Evolutionary conservation across 2,113 vertebrate genomes (phyloP).

Genomic region (Hyla sarda): DNA sequence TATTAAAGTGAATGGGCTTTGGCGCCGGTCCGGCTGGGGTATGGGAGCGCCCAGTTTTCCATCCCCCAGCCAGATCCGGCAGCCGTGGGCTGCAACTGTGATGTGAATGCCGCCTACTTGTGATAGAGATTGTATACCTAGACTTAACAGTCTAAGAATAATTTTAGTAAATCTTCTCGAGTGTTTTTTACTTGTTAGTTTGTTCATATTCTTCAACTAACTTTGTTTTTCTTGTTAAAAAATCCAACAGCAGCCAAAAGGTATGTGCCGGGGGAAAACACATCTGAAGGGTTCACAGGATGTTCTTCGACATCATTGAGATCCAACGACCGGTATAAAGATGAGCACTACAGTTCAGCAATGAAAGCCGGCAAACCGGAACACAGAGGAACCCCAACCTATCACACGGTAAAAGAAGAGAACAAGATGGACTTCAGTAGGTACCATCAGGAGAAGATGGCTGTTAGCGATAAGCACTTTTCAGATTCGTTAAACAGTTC

Average conservation of each 20-base stretch:
- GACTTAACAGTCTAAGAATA: no score
- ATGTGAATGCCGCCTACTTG: no score
- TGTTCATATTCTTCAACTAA: neutral
- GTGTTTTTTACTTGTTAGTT: neutral
- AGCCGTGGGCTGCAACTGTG: no score
- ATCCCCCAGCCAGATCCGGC: no score
- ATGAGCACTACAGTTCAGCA: slow-evolving; percentile 71
- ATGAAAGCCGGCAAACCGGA: slow-evolving; percentile 67
- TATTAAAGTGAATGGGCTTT: no score
- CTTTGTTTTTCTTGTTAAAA: slow-evolving; percentile 47
- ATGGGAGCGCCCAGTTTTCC: no score
- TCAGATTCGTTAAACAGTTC: slow-evolving; percentile 67
- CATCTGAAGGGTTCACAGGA: slow-evolving; percentile 69
- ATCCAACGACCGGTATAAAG: slow-evolving; percentile 74
- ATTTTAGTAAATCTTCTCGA: no score
- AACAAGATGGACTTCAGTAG: slow-evolving; percentile 69
- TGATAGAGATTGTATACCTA: no score
- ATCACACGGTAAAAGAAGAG: slow-evolving; percentile 71
- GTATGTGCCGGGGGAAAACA: slow-evolving; percentile 66
- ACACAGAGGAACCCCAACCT: slow-evolving; percentile 64
- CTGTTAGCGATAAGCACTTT: slow-evolving; percentile 63
- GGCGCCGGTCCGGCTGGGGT: no score
- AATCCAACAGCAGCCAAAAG: slow-evolving; percentile 65
- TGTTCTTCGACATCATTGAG: slow-evolving; percentile 64
- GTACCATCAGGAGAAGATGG: slow-evolving; percentile 65